Conservation (phyloP, 2,113 vertebrate species). For the Gallinago paraguaiae region DNA sequence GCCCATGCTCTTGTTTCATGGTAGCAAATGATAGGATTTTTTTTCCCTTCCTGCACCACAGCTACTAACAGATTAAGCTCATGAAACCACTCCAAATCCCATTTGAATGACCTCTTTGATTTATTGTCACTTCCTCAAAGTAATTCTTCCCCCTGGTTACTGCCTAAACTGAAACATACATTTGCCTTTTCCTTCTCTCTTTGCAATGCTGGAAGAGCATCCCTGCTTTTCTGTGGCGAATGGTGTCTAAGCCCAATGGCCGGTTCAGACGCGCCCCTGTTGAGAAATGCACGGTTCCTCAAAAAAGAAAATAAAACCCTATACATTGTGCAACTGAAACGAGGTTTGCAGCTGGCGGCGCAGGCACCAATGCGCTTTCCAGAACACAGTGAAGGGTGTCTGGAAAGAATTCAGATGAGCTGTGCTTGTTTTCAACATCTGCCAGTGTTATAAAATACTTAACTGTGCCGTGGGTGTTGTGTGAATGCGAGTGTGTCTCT, state of each 20-base stretch:
- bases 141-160: background rate
- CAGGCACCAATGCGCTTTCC: background rate
- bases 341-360: background rate
- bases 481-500: background rate
- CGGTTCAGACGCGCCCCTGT: accelerated
- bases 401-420: background rate
- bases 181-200: background rate
- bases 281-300: background rate
- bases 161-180: background rate
- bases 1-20: background rate
- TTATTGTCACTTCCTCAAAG: background rate
- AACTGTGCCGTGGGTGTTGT: background rate
- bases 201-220: background rate
- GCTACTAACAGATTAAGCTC: background rate
- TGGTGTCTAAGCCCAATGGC: background rate
- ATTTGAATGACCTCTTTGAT: background rate
- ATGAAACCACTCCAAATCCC: background rate
- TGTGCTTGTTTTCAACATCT: background rate
- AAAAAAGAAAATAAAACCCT: background rate
- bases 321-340: accelerated
- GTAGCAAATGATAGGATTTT: accelerated
- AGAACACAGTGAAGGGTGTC: background rate
- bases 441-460: background rate
- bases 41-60: background rate
- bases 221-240: background rate